Percentiles rank a stretch among this genome's conserved stretches.
Evolutionary conservation across 2,113 vertebrate species (phyloP).

Genomic region (Cephalopholis sonnerati): DNA sequence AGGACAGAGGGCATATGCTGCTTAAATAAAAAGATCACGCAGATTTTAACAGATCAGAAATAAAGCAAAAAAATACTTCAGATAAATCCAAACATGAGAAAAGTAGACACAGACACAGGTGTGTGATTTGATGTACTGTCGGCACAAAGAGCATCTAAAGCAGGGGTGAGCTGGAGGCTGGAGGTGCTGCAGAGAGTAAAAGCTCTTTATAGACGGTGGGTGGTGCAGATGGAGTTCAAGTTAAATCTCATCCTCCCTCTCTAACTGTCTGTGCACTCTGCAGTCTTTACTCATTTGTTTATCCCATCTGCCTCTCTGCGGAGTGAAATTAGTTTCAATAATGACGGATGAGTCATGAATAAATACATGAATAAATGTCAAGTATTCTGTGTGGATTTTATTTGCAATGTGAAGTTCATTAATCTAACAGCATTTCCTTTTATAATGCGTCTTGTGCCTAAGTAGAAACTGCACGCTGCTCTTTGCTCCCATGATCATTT

Average conservation of each 20-base stretch:
- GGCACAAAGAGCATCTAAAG: background rate
- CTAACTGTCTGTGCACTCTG: background rate
- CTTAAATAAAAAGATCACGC: too few relatives aligned
- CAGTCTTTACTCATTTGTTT: background rate
- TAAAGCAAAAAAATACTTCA: too few relatives aligned
- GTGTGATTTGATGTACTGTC: constrained; percentile 7
- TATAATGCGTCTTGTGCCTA: background rate
- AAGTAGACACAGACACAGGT: background rate
- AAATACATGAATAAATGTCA: background rate
- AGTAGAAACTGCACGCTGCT: background rate
- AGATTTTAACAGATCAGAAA: background rate
- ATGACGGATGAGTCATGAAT: background rate
- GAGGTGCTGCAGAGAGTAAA: background rate
- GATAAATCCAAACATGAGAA: background rate
- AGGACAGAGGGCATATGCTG: background rate
- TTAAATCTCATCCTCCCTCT: constrained; percentile 1
- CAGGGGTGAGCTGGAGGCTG: background rate
- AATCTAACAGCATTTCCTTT: background rate
- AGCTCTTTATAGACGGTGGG: background rate
- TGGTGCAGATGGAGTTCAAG: background rate
- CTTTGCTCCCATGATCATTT: background rate
- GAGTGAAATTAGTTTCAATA: background rate
- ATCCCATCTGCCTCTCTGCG: background rate
- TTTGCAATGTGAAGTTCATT: background rate
- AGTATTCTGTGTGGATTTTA: background rate